Percentiles rank a stretch among this genome's conserved stretches.
phyloP scores from a whole-genome alignment of 2,888 invertebrate species.

The Ommatoiulus sabulosus region DNA sequence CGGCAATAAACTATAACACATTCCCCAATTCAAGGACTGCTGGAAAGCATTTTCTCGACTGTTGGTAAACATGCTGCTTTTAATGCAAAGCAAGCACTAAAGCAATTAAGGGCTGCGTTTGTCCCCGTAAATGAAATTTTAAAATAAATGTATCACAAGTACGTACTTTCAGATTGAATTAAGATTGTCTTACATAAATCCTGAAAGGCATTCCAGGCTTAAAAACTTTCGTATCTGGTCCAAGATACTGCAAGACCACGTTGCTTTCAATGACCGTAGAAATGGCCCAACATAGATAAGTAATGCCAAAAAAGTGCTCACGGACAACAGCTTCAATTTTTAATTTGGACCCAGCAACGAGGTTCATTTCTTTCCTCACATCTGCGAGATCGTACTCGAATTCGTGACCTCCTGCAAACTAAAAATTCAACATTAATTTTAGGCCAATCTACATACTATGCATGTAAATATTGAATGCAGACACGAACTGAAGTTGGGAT shows the following conservation, averaged over 20 bases:
- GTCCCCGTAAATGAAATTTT: neutral
- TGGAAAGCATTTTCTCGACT: neutral
- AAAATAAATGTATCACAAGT: neutral
- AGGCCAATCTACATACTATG: too few relatives aligned
- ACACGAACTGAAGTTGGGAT: too few relatives aligned
- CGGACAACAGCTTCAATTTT: constrained; percentile 58
- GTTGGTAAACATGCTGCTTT: neutral
- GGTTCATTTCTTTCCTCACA: constrained; percentile 31
- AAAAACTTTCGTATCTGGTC: constrained; percentile 61
- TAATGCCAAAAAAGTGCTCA: constrained; percentile 61
- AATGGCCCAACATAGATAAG: constrained; percentile 61
- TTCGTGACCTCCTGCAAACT: constrained; percentile 60
- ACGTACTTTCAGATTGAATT: neutral
- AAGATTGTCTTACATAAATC: constrained; percentile 61
- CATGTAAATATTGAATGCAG: too few relatives aligned
- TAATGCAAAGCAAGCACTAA: neutral
- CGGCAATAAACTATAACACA: neutral
- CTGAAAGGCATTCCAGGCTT: constrained; percentile 63
- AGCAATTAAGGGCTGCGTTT: neutral
- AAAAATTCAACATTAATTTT: constrained; percentile 59
- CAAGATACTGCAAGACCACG: constrained; percentile 61
- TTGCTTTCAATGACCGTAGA: constrained; percentile 61
- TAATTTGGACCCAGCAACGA: constrained; percentile 56
- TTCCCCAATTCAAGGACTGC: neutral
- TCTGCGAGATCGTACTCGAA: constrained; percentile 61